A percentile compares a stretch with the other conserved stretches of the same genome.
Evolutionary conservation across 2,888 invertebrate species (phyloP).

Genomic region (Sialis lutaria): DNA sequence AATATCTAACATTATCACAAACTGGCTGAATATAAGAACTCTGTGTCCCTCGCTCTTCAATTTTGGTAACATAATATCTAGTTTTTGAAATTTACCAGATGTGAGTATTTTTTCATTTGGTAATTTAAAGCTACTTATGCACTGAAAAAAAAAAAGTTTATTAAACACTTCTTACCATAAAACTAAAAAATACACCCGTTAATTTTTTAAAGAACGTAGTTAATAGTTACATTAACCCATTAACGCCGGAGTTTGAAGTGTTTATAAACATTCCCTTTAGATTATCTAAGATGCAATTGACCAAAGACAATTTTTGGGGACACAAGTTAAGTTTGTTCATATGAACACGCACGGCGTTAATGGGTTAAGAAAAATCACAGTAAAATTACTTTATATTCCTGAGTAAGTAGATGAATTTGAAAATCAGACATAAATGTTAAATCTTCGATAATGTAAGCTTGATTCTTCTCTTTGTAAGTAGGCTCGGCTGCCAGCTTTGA

Average conservation of each 20-base stretch:
- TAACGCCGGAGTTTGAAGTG: no score
- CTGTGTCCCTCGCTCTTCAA: slow-evolving; percentile 60
- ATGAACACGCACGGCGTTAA: no score
- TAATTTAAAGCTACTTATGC: slow-evolving; percentile 39
- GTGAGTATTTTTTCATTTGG: slow-evolving; percentile 54
- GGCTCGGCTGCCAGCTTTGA: slow-evolving; percentile 45
- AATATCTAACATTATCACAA: slow-evolving; percentile 87
- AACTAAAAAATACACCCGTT: no score
- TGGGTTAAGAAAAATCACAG: no score
- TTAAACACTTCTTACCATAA: no score
- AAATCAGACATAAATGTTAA: slow-evolving; percentile 80
- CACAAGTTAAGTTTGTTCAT: no score
- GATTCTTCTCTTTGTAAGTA: slow-evolving; percentile 56
- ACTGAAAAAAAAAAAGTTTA: slow-evolving; percentile 24
- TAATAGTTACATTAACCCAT: no score
- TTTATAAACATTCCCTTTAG: no score
- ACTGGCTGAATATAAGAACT: slow-evolving; percentile 90
- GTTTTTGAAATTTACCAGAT: slow-evolving; percentile 72
- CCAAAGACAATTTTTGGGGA: no score
- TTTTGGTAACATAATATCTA: slow-evolving; percentile 61
- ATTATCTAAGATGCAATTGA: no score
- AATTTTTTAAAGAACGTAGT: no score
- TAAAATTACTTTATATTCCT: slow-evolving; percentile 37
- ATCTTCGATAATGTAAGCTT: slow-evolving; percentile 71
- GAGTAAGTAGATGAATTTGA: slow-evolving; percentile 67